These are phyloP conservation scores for Oostethus manadensis DNA, from an alignment of 2,113 vertebrate species.

Conservation along the genomic window DNA sequence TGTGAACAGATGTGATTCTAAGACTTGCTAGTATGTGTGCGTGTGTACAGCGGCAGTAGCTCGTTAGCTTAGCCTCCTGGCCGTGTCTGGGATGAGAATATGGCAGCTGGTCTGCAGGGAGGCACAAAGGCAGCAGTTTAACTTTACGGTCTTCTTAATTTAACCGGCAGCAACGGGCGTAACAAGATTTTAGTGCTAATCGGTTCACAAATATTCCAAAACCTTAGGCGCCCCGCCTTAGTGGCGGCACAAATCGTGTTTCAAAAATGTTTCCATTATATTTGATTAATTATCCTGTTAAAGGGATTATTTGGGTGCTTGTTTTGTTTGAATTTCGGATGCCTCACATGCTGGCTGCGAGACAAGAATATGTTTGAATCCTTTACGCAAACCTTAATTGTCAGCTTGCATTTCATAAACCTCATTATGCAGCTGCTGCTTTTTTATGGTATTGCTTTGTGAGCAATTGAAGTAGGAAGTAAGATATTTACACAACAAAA, in stretches of 20 bases:
- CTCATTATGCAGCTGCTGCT: slow-evolving; percentile 10
- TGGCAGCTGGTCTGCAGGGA: slow-evolving; percentile 34
- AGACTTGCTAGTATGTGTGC: neutral
- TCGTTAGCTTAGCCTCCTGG: slow-evolving; percentile 31
- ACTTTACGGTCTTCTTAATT: slow-evolving; percentile 30
- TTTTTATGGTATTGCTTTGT: neutral
- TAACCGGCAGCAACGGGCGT: slow-evolving; percentile 33
- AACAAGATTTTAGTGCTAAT: slow-evolving; percentile 45
- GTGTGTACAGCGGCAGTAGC: slow-evolving; percentile 1
- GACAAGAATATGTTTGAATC: neutral
- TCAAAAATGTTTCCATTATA: slow-evolving; percentile 37
- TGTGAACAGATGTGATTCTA: slow-evolving; percentile 46
- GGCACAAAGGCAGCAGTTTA: slow-evolving; percentile 25
- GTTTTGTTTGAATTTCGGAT: slow-evolving; percentile 25
- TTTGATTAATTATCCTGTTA: slow-evolving; percentile 47
- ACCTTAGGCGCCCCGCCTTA: slow-evolving; percentile 31
- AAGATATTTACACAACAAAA: neutral
- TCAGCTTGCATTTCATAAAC: neutral
- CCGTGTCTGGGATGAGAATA: slow-evolving; percentile 26
- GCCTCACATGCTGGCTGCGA: too few species aligned
- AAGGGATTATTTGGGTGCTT: slow-evolving; percentile 21
- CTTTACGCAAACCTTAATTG: slow-evolving; percentile 3
- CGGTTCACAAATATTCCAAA: slow-evolving; percentile 53
- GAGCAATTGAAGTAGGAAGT: too few species aligned
- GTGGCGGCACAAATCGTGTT: slow-evolving; percentile 32